Base-by-base conservation (phyloP, 2,888 invertebrate genomes). In the Tipula unca region DNA sequence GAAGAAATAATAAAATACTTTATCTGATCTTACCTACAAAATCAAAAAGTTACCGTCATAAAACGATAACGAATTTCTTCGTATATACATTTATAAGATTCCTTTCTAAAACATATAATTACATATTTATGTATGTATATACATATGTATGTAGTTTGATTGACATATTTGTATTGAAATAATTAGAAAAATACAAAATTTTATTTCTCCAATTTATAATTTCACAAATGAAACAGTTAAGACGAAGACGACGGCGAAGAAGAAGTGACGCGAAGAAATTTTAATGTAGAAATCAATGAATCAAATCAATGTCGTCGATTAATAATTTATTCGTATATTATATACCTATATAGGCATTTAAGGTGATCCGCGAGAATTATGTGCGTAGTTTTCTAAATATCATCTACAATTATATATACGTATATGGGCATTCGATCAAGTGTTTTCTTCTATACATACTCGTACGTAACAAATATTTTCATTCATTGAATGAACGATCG, bases 161-260 rank as follows among this genome's bases (percentile, higher is more conserved):
- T 69, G 69, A 69, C 69, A 69, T 69, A 69, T 25, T 25, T 69
- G 69, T 69, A 69, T 69, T 69, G 10, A 69, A 69, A 69, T 69
- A 69, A 69, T 69, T 69, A 69, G 8, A 69, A 69, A 69, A 25
- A 25, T 69, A 25, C n/a, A 25, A 17, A 5, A 48, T 48, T 17
- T 48, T 48, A 17, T 48, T 48, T 6, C n/a, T n/a, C 48, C 17
- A 48, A 69, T 69, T 69, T 25, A 69, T 20, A 69, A 69, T 69
- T 69, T 69, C 69, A 69, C 69, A 69, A 69, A 69, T 69, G 69
- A 69, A 69, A 69, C 69, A 69, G 69, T 69, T 69, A 69, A 69
- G 25, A 25, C 20, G 69, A 69, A 25, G 10, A 69, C 25, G 25
- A 69, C 20, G 25, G 25, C 10, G 69, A 69, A 69, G 25, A 25